Conservation (phyloP, 2,797 vertebrate genomes). For the Loris lydekkerianus region DNA sequence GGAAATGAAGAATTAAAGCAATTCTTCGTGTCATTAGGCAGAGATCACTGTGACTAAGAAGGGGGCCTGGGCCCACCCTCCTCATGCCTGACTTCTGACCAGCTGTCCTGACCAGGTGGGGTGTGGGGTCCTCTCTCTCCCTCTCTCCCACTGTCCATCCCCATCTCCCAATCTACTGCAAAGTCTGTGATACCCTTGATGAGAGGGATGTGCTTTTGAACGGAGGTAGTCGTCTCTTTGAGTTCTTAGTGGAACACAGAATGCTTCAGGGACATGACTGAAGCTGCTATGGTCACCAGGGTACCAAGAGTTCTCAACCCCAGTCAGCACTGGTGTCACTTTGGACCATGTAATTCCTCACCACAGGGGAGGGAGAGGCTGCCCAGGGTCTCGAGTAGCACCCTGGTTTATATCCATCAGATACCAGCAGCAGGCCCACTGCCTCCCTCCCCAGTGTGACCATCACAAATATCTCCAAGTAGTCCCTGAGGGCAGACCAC, state of each 20-base stretch:
- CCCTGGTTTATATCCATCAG: neutral
- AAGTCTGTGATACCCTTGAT: neutral
- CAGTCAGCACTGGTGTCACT: fast-evolving
- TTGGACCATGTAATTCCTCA: neutral
- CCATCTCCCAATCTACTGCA: neutral
- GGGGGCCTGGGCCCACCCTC: too few relatives aligned
- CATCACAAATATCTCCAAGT: neutral
- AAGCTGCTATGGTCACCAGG: neutral
- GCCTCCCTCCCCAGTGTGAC: neutral
- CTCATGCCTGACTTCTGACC: neutral
- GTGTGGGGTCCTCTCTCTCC: neutral
- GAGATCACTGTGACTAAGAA: neutral
- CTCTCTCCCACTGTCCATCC: too few relatives aligned
- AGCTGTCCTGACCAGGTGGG: fast-evolving
- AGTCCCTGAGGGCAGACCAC: neutral
- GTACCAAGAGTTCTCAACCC: fast-evolving
- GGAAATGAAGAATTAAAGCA: neutral
- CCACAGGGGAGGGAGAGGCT: fast-evolving
- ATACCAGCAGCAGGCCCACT: neutral
- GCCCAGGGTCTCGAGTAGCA: neutral
- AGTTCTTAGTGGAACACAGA: neutral
- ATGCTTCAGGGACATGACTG: fast-evolving
- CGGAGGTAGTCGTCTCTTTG: neutral
- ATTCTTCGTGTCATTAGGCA: neutral
- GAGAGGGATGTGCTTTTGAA: neutral